Conservation (phyloP, 2,113 vertebrate species). For the Probosciger aterrimus region DNA sequence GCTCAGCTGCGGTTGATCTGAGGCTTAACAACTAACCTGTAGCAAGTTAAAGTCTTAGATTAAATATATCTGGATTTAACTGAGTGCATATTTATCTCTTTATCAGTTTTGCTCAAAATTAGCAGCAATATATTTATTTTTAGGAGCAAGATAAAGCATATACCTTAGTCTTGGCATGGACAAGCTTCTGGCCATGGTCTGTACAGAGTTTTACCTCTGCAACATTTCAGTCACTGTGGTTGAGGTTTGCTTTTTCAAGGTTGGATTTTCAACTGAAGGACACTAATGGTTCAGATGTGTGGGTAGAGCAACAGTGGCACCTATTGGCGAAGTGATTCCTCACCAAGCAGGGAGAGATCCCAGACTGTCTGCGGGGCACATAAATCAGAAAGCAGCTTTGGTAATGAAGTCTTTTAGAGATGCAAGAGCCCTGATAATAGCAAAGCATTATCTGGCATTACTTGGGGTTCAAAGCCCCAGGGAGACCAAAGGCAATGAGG, state of each 20-base stretch:
- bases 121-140: neutral
- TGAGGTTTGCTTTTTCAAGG: neutral
- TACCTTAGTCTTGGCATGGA: neutral
- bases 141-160: neutral
- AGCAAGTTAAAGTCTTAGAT: neutral
- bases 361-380: neutral
- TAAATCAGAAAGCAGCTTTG: neutral
- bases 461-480: neutral
- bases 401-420: neutral
- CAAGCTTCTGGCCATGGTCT: neutral
- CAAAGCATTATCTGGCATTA: neutral
- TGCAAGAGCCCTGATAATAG: neutral
- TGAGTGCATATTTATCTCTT: neutral
- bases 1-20: neutral
- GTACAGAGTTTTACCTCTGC: neutral
- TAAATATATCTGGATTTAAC: neutral
- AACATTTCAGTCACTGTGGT: neutral
- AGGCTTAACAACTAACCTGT: neutral
- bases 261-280: neutral
- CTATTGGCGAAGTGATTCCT: neutral
- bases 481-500: neutral
- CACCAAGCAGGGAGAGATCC: neutral
- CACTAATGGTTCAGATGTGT: fast-evolving
- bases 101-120: neutral
- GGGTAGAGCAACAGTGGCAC: slow-evolving; percentile 34